Percentiles rank a stretch among this genome's conserved stretches.
Conservation (phyloP, 2,888 invertebrate species). For the Synanthedon formicaeformis region DNA sequence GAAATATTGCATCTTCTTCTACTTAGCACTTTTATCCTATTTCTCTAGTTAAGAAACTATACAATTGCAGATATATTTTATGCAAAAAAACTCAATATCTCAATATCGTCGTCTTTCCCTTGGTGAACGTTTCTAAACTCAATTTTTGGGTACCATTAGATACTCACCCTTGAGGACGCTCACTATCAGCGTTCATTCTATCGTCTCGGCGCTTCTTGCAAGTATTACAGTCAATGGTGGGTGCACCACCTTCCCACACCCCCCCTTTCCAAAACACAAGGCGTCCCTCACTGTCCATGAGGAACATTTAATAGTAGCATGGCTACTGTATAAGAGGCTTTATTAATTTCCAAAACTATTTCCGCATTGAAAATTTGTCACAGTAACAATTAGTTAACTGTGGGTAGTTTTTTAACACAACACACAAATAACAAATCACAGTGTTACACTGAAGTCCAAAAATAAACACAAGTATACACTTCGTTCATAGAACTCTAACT, state of each 20-base stretch:
- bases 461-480: constrained; percentile 11
- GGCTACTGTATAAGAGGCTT: not conserved
- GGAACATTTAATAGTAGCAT: constrained; percentile 6
- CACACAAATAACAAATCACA: constrained; percentile 1
- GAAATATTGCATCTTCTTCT: not conserved
- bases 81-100: too few species aligned
- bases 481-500: constrained; percentile 15
- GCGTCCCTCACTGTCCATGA: constrained; percentile 60
- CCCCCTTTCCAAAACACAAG: constrained; percentile 62
- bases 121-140: not conserved
- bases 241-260: constrained; percentile 56
- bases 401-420: not conserved
- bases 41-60: too few species aligned
- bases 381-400: too few species aligned
- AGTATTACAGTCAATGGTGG: constrained; percentile 54
- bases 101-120: too few species aligned
- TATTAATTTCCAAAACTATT: not conserved
- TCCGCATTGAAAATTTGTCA: too few species aligned
- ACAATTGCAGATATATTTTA: too few species aligned
- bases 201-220: constrained; percentile 60
- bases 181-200: constrained; percentile 46
- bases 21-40: too few species aligned
- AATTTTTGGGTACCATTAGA: constrained; percentile 4
- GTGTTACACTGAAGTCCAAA: constrained; percentile 5
- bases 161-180: constrained; percentile 52